These are phyloP conservation scores for Saccopteryx bilineata DNA, from an alignment of 2,113 vertebrate genomes.

Conservation along the genomic window DNA sequence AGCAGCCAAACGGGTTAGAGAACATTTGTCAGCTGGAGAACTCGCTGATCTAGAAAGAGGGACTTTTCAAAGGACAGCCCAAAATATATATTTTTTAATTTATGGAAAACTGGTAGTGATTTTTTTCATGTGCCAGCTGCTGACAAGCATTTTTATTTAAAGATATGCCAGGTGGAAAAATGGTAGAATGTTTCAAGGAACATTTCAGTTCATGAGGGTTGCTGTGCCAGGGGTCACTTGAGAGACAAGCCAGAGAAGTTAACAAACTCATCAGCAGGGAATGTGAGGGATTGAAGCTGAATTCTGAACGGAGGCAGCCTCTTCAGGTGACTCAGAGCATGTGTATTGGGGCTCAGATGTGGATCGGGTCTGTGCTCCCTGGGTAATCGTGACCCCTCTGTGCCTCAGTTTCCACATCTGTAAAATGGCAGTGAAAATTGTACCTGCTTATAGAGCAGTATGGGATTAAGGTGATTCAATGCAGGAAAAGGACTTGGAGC, in stretches of 20 bases:
- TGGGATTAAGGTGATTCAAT: neutral
- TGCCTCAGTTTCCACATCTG: neutral
- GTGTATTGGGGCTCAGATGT: neutral
- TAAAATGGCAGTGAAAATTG: neutral
- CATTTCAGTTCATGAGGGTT: neutral
- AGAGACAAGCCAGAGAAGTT: neutral
- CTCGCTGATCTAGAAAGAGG: conserved; percentile 85
- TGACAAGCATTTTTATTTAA: conserved; percentile 83
- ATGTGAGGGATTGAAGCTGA: neutral
- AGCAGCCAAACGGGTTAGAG: conserved; percentile 78
- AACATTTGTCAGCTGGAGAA: conserved; percentile 80
- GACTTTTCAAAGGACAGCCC: conserved; percentile 81
- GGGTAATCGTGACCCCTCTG: neutral
- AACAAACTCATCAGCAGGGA: neutral
- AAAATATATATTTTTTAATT: conserved; percentile 80
- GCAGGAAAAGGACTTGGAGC: neutral
- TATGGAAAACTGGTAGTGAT: conserved; percentile 81
- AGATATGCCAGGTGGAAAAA: conserved; percentile 72
- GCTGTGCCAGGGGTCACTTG: neutral
- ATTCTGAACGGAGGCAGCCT: neutral
- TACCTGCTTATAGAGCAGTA: neutral
- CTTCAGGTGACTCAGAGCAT: neutral
- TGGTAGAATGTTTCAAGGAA: neutral
- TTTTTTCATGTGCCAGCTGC: conserved; percentile 79
- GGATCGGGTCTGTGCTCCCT: neutral